These are phyloP conservation scores for Phanerotoma sp. DNA, from an alignment of 2,888 invertebrate species.

Conservation along the genomic window DNA sequence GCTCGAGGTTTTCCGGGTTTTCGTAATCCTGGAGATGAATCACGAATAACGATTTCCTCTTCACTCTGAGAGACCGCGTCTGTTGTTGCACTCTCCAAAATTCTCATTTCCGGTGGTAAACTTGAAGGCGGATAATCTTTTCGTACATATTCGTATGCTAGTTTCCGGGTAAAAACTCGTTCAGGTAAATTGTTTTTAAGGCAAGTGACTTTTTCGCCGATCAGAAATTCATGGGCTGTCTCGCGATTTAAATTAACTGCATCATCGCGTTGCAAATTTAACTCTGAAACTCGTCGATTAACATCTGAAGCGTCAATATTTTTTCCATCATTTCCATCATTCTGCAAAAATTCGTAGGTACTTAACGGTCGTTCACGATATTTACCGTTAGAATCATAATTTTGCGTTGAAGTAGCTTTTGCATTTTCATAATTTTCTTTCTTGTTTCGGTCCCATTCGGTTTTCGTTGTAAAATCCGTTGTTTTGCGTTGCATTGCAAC, in stretches of 20 bases:
- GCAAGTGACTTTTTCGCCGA: slow-evolving; percentile 58
- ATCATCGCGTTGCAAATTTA: slow-evolving; percentile 28
- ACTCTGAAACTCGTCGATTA: slow-evolving; percentile 28
- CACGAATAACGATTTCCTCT: slow-evolving; percentile 64
- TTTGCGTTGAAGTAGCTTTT: slow-evolving; percentile 33
- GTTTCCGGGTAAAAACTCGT: slow-evolving; percentile 56
- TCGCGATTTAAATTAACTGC: slow-evolving; percentile 39
- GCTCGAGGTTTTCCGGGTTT: slow-evolving; percentile 57
- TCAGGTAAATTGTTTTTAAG: slow-evolving; percentile 54
- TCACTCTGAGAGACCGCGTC: slow-evolving; percentile 58
- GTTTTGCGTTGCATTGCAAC: no score
- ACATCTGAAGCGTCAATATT: slow-evolving; percentile 34
- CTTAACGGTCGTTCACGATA: slow-evolving; percentile 38
- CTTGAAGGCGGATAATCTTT: slow-evolving; percentile 51
- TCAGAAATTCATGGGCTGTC: slow-evolving; percentile 55
- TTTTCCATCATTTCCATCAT: slow-evolving; percentile 45
- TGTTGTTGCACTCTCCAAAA: slow-evolving; percentile 59
- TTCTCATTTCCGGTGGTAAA: slow-evolving; percentile 56
- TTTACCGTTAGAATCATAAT: slow-evolving; percentile 32
- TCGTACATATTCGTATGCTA: slow-evolving; percentile 57
- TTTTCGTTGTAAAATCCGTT: slow-evolving; percentile 12
- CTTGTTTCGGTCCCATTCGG: slow-evolving; percentile 34
- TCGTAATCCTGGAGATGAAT: slow-evolving; percentile 60
- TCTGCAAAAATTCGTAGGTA: slow-evolving; percentile 45
- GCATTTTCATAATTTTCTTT: slow-evolving; percentile 47